These are phyloP conservation scores for Myotis myotis DNA, from an alignment of 2,797 vertebrate genomes.

Conservation along the genomic window DNA sequence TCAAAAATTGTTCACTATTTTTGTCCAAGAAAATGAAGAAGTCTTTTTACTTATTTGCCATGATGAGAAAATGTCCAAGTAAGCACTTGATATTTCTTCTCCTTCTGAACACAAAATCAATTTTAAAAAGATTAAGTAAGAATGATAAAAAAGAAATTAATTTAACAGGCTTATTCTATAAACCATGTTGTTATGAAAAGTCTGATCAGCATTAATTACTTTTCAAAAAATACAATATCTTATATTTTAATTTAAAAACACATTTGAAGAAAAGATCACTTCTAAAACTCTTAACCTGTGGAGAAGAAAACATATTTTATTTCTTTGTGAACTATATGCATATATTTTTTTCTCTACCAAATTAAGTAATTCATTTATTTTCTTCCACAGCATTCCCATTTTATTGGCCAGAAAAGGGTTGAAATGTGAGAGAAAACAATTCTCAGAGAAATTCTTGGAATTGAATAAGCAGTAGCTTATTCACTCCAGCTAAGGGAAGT, in stretches of 20 bases:
- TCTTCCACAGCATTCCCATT: background rate
- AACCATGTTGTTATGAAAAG: background rate
- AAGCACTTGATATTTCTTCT: background rate
- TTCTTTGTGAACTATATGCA: background rate
- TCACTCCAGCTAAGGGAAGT: slow-evolving; percentile 27
- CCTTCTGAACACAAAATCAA: slow-evolving; percentile 17
- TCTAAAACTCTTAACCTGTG: background rate
- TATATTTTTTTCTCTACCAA: background rate
- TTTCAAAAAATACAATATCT: background rate
- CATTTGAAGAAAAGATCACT: background rate
- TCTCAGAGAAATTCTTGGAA: slow-evolving; percentile 36
- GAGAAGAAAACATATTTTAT: background rate
- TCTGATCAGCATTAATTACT: background rate
- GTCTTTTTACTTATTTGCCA: background rate
- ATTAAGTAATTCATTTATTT: slow-evolving; percentile 43
- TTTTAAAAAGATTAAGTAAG: slow-evolving; percentile 37
- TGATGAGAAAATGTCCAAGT: background rate
- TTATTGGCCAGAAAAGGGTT: slow-evolving; percentile 20
- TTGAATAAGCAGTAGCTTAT: slow-evolving; percentile 27
- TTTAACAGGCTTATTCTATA: background rate
- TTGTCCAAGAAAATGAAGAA: background rate
- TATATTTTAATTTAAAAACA: slow-evolving; percentile 15
- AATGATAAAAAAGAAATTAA: slow-evolving; percentile 22
- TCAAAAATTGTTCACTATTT: slow-evolving; percentile 9
- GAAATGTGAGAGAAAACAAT: slow-evolving; percentile 53